A percentile compares a stretch with the other conserved stretches of the same genome.
phyloP scores from a whole-genome alignment of 2,888 invertebrate genomes.

The Bibio marci region DNA sequence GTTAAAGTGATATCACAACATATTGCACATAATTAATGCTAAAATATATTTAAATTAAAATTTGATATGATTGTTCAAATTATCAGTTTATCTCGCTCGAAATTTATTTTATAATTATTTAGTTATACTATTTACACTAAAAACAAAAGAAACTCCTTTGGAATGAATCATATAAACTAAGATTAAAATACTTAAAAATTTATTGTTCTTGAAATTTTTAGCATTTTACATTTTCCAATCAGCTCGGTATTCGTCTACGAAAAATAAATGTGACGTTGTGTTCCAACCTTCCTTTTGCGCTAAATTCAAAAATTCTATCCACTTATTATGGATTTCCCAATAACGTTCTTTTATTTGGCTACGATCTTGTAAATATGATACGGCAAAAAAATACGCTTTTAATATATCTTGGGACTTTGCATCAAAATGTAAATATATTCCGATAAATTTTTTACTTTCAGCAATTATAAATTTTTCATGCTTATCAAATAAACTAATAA shows the following conservation, averaged over 20 bases:
- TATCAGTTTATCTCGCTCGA: too few relatives aligned
- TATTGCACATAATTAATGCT: too few relatives aligned
- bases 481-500: constrained; percentile 27
- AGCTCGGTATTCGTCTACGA: constrained; percentile 41
- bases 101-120: too few relatives aligned
- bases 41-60: too few relatives aligned
- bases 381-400: constrained; percentile 29
- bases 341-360: constrained; percentile 30
- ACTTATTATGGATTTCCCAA: constrained; percentile 33
- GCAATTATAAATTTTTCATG: constrained; percentile 29
- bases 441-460: constrained; percentile 24
- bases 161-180: too few relatives aligned
- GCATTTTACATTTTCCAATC: constrained; percentile 23
- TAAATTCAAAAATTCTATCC: constrained; percentile 29
- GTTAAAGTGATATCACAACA: too few relatives aligned
- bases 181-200: too few relatives aligned
- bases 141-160: too few relatives aligned
- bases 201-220: too few relatives aligned
- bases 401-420: constrained; percentile 27
- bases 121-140: too few relatives aligned
- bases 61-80: too few relatives aligned
- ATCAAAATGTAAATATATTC: constrained; percentile 28
- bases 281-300: constrained; percentile 38
- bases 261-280: constrained; percentile 35
- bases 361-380: constrained; percentile 28